Evolutionary conservation across 1,140 invertebrate species (phyloP), one percentile per base, ranked within the genome.

Genomic region (Dolichoris vasculosae): DNA sequence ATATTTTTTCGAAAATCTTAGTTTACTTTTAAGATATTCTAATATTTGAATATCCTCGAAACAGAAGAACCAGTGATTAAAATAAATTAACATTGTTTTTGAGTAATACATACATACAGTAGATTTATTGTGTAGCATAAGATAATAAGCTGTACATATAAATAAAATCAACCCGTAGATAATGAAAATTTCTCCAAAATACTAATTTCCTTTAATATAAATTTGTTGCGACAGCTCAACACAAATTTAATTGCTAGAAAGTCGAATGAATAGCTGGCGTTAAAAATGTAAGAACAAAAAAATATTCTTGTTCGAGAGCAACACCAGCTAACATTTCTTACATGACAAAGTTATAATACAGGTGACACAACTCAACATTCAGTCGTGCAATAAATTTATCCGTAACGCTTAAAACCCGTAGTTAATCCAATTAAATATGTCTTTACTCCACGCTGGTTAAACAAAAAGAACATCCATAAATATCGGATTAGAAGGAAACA

Each of bases 381-480:
- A 63, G 26, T 40, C 15, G 55, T 32, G 82, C 55, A 83, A 83
- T 76, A 63, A 83, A 83, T 55, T 63, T 83, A 15, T 64, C 82
- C 11, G 82, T 11, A 38, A 11, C 35, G 30, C 26, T 75, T 76
- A 77, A 83, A n/a, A 40, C 40, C 9, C 73, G n/a, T 40, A 48
- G 11, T 48, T 77, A 83, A 83, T 77, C 73, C 59, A 84, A 84
- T 84, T 84, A 84, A 77, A 78, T 40, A 35, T 30, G 38, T 73
- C 59, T 84, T 30, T 78, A n/a, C 48, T 40, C 38, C 8, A 6
- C 7, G 17, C 55, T 23, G 77, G 9, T 40, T 40, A 59, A 64
- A 64, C 3, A 79, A 79, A 46, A 67, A 55, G 20, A 30, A 67
- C 20, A 73, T 20, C 23, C 69, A 38, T 73, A 73, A 73, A 67